A percentile compares a stretch with the other conserved stretches of the same genome.
phyloP scores from a whole-genome alignment of 2,888 invertebrate species.

The Crematogaster levior region DNA sequence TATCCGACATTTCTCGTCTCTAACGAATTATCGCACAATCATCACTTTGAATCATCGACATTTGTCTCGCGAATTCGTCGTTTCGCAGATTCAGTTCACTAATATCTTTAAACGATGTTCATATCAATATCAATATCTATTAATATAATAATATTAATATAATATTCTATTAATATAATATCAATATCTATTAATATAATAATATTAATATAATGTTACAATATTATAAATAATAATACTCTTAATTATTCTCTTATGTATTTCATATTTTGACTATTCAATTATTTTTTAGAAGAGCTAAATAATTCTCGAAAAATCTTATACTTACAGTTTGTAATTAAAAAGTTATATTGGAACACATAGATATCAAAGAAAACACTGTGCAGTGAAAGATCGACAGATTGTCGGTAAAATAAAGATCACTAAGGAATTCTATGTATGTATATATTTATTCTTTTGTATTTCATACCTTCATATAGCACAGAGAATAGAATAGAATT shows the following conservation, averaged over 20 bases:
- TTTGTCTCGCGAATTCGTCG: background rate
- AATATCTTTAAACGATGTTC: background rate
- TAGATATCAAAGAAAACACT: background rate
- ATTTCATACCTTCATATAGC: background rate
- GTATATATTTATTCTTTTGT: background rate
- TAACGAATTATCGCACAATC: background rate
- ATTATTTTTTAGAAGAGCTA: background rate
- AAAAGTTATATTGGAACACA: background rate
- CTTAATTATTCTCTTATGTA: background rate
- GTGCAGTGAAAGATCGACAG: background rate
- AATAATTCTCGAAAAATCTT: background rate
- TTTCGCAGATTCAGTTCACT: background rate
- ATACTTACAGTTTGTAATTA: background rate
- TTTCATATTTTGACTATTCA: background rate
- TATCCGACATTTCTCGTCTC: slow-evolving; percentile 40
- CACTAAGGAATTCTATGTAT: background rate
- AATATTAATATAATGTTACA: no score
- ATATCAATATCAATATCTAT: no score
- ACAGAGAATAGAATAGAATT: no score
- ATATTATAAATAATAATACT: no score
- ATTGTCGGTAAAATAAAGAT: background rate
- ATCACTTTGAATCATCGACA: background rate
- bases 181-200: no score
- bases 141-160: no score
- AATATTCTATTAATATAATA: no score